Evolutionary conservation across 2,113 vertebrate genomes (phyloP).

Genomic region (Nymphicus hollandicus): DNA sequence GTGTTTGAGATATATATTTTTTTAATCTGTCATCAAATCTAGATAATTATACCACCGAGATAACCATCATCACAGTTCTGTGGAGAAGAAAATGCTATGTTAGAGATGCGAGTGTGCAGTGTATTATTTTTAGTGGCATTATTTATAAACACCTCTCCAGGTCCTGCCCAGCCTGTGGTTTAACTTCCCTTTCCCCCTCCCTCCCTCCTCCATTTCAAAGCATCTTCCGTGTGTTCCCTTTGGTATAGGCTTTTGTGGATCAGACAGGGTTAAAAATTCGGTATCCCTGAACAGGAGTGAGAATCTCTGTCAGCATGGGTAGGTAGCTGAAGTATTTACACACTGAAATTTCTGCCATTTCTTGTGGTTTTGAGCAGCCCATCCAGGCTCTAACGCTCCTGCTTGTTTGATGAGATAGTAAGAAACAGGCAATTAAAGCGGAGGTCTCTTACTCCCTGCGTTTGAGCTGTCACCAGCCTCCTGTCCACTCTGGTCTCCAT

Average conservation of each 20-base stretch:
- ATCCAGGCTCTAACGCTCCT: not conserved
- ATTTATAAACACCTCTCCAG: slow-evolving; percentile 24
- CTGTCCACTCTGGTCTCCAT: slow-evolving; percentile 52
- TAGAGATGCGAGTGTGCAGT: not conserved
- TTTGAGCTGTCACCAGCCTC: slow-evolving; percentile 35
- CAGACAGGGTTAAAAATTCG: not conserved
- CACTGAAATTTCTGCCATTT: not conserved
- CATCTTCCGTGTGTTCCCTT: not conserved
- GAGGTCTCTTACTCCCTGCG: not conserved
- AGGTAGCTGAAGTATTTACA: not conserved
- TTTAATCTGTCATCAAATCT: slow-evolving; percentile 55
- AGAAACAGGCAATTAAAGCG: not conserved
- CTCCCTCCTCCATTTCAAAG: not conserved
- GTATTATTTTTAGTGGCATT: slow-evolving; percentile 28
- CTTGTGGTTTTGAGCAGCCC: slow-evolving; percentile 2
- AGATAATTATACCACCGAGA: slow-evolving; percentile 16
- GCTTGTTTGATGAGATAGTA: not conserved
- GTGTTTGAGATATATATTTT: slow-evolving; percentile 30
- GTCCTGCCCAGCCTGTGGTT: not conserved
- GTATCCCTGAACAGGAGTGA: not conserved
- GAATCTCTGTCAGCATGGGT: not conserved
- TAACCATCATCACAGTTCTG: slow-evolving; percentile 23
- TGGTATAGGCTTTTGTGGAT: not conserved
- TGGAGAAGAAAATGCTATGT: slow-evolving; percentile 19
- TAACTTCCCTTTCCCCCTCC: not conserved